These are phyloP conservation scores for Numenius arquata DNA, from an alignment of 2,113 vertebrate species.

Conservation along the genomic window DNA sequence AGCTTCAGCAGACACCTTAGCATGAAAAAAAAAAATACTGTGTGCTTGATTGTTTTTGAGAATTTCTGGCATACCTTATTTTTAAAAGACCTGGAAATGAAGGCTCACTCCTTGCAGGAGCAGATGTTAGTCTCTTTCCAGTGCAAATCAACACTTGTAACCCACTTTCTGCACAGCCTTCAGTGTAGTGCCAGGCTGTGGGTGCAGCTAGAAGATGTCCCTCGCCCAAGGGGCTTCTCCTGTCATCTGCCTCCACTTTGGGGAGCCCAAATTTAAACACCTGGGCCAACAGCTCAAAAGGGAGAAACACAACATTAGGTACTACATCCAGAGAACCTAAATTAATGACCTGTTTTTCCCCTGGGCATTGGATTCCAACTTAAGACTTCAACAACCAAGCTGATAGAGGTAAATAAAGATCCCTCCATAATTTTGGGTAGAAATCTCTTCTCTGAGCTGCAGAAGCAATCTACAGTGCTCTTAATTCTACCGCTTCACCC, in stretches of 20 bases:
- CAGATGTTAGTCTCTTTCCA: background rate
- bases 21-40: background rate
- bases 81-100: background rate
- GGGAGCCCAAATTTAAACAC: background rate
- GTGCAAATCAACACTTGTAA: background rate
- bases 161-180: background rate
- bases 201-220: background rate
- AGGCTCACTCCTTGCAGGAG: background rate
- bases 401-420: background rate
- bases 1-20: background rate
- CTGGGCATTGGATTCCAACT: background rate
- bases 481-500: background rate
- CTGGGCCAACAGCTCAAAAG: background rate
- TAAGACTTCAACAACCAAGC: background rate
- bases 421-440: background rate
- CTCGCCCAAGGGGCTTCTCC: background rate
- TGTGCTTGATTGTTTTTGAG: background rate
- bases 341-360: background rate
- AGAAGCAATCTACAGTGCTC: background rate
- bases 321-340: background rate
- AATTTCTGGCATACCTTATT: background rate
- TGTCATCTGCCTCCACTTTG: background rate
- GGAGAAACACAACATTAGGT: background rate
- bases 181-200: fast-evolving
- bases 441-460: background rate